Percentiles rank a stretch among this genome's conserved stretches.
These are phyloP conservation scores for Sebastes reedi DNA, from an alignment of 2,797 vertebrate species.

Conservation along the genomic window DNA sequence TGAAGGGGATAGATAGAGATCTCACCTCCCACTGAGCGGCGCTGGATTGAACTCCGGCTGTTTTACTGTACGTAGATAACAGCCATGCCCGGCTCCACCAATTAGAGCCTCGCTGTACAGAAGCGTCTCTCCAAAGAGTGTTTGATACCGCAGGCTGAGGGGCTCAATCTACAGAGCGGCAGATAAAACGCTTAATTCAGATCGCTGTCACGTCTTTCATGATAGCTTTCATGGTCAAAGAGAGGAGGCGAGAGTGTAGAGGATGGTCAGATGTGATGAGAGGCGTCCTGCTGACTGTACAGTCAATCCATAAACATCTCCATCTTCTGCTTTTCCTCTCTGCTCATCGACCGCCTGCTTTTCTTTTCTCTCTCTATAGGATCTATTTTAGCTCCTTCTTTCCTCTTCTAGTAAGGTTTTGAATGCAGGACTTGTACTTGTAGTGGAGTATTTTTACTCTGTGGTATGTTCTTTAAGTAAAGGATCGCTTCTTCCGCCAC, in stretches of 20 bases:
- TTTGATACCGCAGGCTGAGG: slow-evolving; percentile 43
- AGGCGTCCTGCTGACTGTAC: slow-evolving; percentile 7
- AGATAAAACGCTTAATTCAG: slow-evolving; percentile 41
- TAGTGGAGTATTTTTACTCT: not conserved
- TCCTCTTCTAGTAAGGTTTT: not conserved
- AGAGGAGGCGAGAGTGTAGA: not conserved
- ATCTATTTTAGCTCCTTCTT: not conserved
- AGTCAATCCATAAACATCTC: slow-evolving; percentile 36
- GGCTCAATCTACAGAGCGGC: slow-evolving; percentile 14
- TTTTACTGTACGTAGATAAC: slow-evolving; percentile 66
- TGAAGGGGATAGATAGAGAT: slow-evolving; percentile 70
- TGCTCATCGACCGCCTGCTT: not conserved
- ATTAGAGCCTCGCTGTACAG: slow-evolving; percentile 43
- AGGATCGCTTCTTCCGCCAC: not conserved
- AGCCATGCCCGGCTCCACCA: slow-evolving; percentile 36
- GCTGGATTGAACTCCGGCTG: slow-evolving; percentile 39
- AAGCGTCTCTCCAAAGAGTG: slow-evolving; percentile 39
- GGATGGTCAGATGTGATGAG: slow-evolving; percentile 11
- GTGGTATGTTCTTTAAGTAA: not conserved
- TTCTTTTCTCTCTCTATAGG: not conserved
- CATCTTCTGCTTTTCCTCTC: not conserved
- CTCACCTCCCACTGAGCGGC: slow-evolving; percentile 58
- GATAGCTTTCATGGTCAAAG: slow-evolving; percentile 13
- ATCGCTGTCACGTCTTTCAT: slow-evolving; percentile 24
- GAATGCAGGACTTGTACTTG: no score